Base-by-base conservation (phyloP, 1,140 invertebrate species). In the Calliphora vicina region DNA sequence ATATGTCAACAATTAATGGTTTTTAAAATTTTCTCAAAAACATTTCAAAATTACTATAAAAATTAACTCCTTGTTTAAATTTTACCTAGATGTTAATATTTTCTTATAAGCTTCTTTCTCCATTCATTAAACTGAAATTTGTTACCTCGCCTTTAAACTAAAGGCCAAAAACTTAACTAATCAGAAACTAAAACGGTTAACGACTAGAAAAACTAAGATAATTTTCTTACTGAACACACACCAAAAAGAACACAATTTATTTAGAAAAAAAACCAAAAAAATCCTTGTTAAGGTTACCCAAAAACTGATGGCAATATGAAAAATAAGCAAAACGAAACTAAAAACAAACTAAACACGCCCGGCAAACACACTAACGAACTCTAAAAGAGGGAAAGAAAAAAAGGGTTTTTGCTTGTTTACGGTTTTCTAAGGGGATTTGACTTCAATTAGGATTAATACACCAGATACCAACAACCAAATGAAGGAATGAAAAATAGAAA, bases 361-460 rank as follows among this genome's bases (percentile, higher is more conserved):
- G 35, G 6, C 35, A 35, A 35, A 35, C 6, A 35, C 35, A 35
- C 78, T 80, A 80, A 80, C 78, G 78, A 80, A 80, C 43, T 50
- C 35, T 35, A 8, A 8, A 35, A 35, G 6, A 8, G 10, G 35
- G n/a, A n/a, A 35, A 6, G 5, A 80, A 43, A 80, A 80, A 80
- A 80, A 50, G 78, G 78, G 43, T 80, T 80, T 74, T 17, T 35
- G 27, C 72, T 71, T 27, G 72, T 74, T 74, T 27, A 74, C 26
- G 15, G 43, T 15, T 6, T 10, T n/a, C 42, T 20, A 25, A 80
- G 35, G 78, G 78, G 78, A 80, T 80, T 80, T 80, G 42, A 45
- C 78, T 80, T 80, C 78, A 80, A 80, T 80, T 80, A 80, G 78
- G 78, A 80, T 80, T 80, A 80, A 80, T 80, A 45, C 78, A 25